Conservation (phyloP, 2,797 vertebrate genomes). For the Falco biarmicus region DNA sequence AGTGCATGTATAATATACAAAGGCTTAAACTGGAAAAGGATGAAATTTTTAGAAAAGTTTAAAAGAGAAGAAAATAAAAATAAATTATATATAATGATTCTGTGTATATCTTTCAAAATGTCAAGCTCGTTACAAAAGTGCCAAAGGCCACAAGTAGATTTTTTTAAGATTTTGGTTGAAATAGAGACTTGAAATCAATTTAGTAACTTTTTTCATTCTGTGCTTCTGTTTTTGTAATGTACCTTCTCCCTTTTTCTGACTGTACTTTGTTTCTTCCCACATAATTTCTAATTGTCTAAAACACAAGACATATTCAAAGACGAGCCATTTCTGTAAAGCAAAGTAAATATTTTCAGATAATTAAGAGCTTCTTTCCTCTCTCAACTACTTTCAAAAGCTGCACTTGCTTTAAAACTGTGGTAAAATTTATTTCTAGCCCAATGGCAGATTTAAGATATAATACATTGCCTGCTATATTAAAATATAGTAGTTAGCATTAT, state of each 20-base stretch:
- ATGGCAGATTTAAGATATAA: not conserved
- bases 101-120: not conserved
- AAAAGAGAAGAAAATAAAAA: not conserved
- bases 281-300: not conserved
- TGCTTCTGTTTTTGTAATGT: not conserved
- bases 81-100: not conserved
- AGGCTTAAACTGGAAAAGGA: not conserved
- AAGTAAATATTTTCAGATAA: constrained; percentile 3
- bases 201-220: not conserved
- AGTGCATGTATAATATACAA: not conserved
- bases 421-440: not conserved
- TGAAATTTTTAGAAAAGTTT: not conserved
- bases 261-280: not conserved
- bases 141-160: not conserved
- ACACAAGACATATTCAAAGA: not conserved
- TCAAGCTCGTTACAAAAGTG: not conserved
- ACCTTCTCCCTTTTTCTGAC: not conserved
- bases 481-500: not conserved
- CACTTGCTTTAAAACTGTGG: not conserved
- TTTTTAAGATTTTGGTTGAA: not conserved
- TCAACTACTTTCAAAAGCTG: not conserved
- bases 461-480: not conserved
- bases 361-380: not conserved
- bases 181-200: not conserved
- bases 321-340: not conserved